These are phyloP conservation scores for Lutjanus campechanus DNA, from an alignment of 2,797 vertebrate species.

Conservation along the genomic window DNA sequence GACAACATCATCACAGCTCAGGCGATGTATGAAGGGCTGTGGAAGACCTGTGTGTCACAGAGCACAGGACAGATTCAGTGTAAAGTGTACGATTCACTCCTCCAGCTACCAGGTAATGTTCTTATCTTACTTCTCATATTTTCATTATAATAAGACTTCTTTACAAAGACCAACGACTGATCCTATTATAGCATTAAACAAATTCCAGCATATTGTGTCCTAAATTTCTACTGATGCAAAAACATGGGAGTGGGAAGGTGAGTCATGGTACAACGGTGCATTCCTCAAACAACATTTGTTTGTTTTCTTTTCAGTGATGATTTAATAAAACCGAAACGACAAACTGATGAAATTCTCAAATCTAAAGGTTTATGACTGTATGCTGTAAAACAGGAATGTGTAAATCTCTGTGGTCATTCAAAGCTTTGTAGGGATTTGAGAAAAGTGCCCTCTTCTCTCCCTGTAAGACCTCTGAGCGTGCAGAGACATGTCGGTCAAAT, in stretches of 20 bases:
- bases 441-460: neutral
- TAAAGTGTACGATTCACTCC: conserved; percentile 94
- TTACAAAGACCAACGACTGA: neutral
- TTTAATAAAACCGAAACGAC: neutral
- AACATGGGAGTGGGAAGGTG: neutral
- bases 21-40: conserved; percentile 94
- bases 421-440: neutral
- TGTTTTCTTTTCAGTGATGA: fast-evolving
- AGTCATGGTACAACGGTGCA: neutral
- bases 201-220: neutral
- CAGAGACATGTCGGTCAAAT: conserved; percentile 78
- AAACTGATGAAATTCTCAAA: neutral
- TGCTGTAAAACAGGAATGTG: neutral
- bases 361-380: neutral
- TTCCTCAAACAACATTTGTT: neutral
- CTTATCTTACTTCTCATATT: neutral
- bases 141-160: neutral
- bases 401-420: conserved; percentile 30
- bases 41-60: conserved; percentile 92
- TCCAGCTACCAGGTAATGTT: conserved; percentile 88
- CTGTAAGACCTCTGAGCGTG: conserved; percentile 49
- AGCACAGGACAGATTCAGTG: conserved; percentile 97
- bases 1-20: conserved; percentile 96
- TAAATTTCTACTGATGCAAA: neutral
- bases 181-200: too few relatives aligned